Evolutionary conservation across 2,113 vertebrate species (phyloP), one percentile per base, ranked within the genome.

Genomic region (Rhinichthys klamathensis): DNA sequence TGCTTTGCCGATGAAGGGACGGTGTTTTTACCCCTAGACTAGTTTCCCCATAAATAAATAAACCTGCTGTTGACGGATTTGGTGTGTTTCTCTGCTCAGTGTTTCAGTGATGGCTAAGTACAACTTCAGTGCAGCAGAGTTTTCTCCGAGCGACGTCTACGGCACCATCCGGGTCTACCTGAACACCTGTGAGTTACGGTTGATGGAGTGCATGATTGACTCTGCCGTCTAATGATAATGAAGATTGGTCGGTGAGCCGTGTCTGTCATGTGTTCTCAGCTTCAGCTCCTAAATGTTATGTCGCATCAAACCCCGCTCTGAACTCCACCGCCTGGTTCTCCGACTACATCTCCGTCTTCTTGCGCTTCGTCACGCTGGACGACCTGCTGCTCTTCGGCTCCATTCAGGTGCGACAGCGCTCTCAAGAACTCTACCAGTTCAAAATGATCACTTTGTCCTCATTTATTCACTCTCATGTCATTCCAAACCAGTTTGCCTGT

Each of bases 261-360:
- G 49, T 44, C 79, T 73, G 67, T 89, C 7, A 85, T 12, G 41
- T 6, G 44, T 54, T 51, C 16, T 76, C 69, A 18, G 27, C 74
- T 73, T 21, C 25, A 94, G 93, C 4, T 0, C 80, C 94, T 1
- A 93, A 90, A 74, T 95, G 95, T 72, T 95, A 94, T 85, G 32
- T 91, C 23, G 0, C 77, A 32, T 65, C n/a, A 1, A 0, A 92
- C 69, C 92, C 95, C 1, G 41, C 90, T 0, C 90, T 95, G 0
- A 95, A 91, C 89, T 95, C 94, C 7, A 95, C 93, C 0, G 93
- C 94, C 73, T 95, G 95, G 95, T 95, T 95, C 61, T 90, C 54
- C 4, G 75, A 93, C 38, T 95, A 94, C 90, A 91, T 95, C 10
- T 91, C 92, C 0, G 0, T 38, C 5, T 95, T 95, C 86, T 72